Evolutionary conservation across 2,888 invertebrate species (phyloP), one percentile per base, ranked within the genome.

Genomic region (Cosmopolites sordidus): DNA sequence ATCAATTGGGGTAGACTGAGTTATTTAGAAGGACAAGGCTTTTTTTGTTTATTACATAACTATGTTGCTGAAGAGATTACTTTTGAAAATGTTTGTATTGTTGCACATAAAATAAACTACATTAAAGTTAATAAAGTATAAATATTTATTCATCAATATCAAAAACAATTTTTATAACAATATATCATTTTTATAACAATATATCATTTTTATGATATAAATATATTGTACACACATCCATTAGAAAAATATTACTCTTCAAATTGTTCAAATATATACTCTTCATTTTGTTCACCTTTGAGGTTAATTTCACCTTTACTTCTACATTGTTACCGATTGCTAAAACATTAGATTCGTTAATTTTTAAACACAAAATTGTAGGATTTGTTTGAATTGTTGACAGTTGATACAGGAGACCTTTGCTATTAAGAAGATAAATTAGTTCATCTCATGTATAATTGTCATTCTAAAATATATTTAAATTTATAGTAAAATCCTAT

Each of bases 41-140:
- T 84, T 66, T 68, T 78, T 0, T 81, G 84, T 40, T 69, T 75
- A 3, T 75, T 92, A 42, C 76, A 82, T 62, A 78, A 81, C 67
- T 92, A 86, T 67, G 87, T 87, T 46, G 75, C 81, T 5, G 66
- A 73, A 2, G 72, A 75, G 15, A 77, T 87, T 8, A 88, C 92
- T 0, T 77, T 84, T 22, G 92, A 92, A 73, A 92, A 92, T 75
- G 79, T 88, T 46, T 88, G 87, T 67, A 79, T 92, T 47, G 72
- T 91, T 27, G 89, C 85, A 16, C 69, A 61, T 27, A 76, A n/a
- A n/a, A n/a, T n/a, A n/a, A n/a, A n/a, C n/a, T n/a, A n/a, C n/a
- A n/a, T n/a, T n/a, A n/a, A n/a, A n/a, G n/a, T n/a, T n/a, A n/a
- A n/a, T n/a, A n/a, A n/a, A n/a, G n/a, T n/a, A n/a, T n/a, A n/a